Percentiles rank a stretch among this genome's conserved stretches.
phyloP scores from a whole-genome alignment of 2,113 vertebrate genomes.

The Platysternon megacephalum region DNA sequence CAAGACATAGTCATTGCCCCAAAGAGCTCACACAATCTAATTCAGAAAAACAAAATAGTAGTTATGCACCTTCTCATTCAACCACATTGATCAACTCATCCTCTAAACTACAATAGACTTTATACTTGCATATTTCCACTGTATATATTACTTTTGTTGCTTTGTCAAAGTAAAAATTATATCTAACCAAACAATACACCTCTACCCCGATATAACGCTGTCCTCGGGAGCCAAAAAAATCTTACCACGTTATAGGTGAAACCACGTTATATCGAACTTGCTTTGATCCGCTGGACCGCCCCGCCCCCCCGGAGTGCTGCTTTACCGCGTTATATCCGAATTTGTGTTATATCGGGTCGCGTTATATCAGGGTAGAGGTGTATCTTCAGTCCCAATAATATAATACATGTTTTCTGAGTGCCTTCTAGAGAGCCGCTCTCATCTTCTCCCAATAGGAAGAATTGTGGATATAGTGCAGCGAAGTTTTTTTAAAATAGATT shows the following conservation, averaged over 20 bases:
- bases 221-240: no score
- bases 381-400: conserved; percentile 43
- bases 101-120: conserved; percentile 33
- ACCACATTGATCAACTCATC: background rate
- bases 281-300: no score
- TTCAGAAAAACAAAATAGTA: background rate
- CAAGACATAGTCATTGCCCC: background rate
- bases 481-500: conserved; percentile 34
- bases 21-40: background rate
- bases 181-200: conserved; percentile 49
- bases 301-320: no score
- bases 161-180: conserved; percentile 53
- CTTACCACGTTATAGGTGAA: no score
- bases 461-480: background rate
- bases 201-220: no score
- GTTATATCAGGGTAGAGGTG: no score
- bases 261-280: no score
- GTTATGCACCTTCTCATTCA: conserved; percentile 24
- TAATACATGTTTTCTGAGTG: background rate
- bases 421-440: conserved; percentile 40
- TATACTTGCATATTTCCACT: conserved; percentile 10
- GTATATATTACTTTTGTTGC: conserved; percentile 42
- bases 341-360: no score
- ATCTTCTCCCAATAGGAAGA: conserved; percentile 16
- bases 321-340: no score